A percentile compares a stretch with the other conserved stretches of the same genome.
phyloP scores from a whole-genome alignment of 2,113 vertebrate species.

The Gyps fulvus region DNA sequence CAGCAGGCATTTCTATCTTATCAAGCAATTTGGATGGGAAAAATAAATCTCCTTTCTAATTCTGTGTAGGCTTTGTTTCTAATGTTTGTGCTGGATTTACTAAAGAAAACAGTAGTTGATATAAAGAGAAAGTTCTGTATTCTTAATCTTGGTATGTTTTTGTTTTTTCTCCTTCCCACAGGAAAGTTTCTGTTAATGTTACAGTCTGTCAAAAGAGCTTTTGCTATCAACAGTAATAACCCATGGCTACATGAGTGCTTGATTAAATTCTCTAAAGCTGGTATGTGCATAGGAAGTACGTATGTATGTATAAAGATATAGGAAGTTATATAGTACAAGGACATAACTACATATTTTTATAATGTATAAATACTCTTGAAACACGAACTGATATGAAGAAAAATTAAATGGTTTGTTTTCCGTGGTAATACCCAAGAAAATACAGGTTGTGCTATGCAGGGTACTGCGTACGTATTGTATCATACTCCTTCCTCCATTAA shows the following conservation, averaged over 20 bases:
- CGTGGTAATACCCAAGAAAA: neutral
- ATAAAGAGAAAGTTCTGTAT: neutral
- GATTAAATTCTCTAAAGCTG: conserved; percentile 81
- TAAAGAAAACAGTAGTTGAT: neutral
- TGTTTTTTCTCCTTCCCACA: conserved; percentile 30
- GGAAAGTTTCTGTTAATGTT: conserved; percentile 82
- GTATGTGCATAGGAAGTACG: conserved; percentile 51
- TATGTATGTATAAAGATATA: neutral
- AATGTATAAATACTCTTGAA: neutral
- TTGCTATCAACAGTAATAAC: conserved; percentile 76
- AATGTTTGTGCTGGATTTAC: neutral
- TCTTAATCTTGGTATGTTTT: neutral
- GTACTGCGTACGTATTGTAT: neutral
- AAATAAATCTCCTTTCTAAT: neutral
- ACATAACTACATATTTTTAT: neutral
- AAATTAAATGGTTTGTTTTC: neutral
- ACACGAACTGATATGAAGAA: neutral
- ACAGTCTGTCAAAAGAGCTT: conserved; percentile 81
- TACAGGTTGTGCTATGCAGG: neutral
- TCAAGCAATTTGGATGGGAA: neutral
- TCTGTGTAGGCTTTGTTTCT: neutral
- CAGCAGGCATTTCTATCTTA: neutral
- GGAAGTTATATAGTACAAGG: neutral
- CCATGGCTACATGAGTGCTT: conserved; percentile 82
- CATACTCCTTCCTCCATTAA: neutral